These are phyloP conservation scores for Enteromius paludinosus DNA, from an alignment of 2,797 vertebrate species.

Conservation along the genomic window DNA sequence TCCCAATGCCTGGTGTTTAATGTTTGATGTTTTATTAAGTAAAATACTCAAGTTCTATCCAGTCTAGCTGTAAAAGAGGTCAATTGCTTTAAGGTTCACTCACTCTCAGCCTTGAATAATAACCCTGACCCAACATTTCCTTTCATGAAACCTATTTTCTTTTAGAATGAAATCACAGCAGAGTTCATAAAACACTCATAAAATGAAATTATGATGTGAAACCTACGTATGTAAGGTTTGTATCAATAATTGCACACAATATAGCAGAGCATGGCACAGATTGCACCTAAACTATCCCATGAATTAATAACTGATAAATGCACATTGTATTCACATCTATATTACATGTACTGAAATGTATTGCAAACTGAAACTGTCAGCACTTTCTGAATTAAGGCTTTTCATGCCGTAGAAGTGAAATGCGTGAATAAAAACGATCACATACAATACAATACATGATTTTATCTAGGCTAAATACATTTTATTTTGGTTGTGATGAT, in stretches of 20 bases:
- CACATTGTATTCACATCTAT: slow-evolving; percentile 57
- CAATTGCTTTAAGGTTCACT: neutral
- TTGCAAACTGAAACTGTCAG: slow-evolving; percentile 1
- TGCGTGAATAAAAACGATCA: neutral
- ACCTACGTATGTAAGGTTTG: neutral
- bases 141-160: neutral
- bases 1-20: too few species aligned
- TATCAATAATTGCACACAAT: neutral
- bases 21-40: neutral
- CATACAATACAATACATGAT: neutral
- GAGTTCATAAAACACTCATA: neutral
- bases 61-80: neutral
- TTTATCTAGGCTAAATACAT: neutral
- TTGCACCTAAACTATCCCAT: neutral
- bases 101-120: neutral
- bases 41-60: neutral
- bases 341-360: slow-evolving; percentile 28
- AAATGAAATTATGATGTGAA: neutral
- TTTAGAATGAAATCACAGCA: slow-evolving; percentile 8
- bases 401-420: neutral
- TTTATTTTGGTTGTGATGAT: neutral
- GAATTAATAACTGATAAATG: slow-evolving; percentile 67
- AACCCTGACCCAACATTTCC: neutral
- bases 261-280: slow-evolving; percentile 1
- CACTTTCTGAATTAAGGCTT: slow-evolving; percentile 10